Conservation (phyloP, 2,888 invertebrate species). For the Meiosimyza decipiens region DNA sequence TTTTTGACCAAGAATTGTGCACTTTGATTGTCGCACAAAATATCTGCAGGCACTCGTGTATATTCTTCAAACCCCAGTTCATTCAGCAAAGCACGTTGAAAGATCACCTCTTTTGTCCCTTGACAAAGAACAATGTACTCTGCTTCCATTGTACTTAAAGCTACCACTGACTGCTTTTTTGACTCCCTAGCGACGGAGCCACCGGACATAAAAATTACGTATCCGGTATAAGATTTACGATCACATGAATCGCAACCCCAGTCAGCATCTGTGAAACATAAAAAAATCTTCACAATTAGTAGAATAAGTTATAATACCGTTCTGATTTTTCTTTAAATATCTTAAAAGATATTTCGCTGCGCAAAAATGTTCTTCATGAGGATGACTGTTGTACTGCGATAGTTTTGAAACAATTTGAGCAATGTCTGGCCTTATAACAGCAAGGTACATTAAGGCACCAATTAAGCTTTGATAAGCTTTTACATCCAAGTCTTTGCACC, state of each 20-base stretch:
- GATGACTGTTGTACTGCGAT: slow-evolving; percentile 35
- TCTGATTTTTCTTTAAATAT: slow-evolving; percentile 37
- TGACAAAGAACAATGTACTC: slow-evolving; percentile 45
- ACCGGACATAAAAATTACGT: slow-evolving; percentile 36
- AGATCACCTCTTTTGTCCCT: slow-evolving; percentile 39
- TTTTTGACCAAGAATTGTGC: slow-evolving; percentile 37
- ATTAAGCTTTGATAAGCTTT: slow-evolving; percentile 37
- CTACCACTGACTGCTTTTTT: slow-evolving; percentile 38
- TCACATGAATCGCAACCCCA: slow-evolving; percentile 41
- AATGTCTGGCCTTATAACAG: slow-evolving; percentile 37
- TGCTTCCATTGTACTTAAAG: slow-evolving; percentile 42
- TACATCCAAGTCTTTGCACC: background rate
- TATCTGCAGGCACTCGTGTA: background rate
- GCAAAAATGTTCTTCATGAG: slow-evolving; percentile 37
- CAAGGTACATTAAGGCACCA: slow-evolving; percentile 35
- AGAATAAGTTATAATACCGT: slow-evolving; percentile 30
- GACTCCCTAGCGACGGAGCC: slow-evolving; percentile 43
- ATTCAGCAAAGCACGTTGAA: slow-evolving; percentile 37
- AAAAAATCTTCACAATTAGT: slow-evolving; percentile 26
- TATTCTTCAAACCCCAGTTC: slow-evolving; percentile 37
- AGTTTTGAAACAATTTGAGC: slow-evolving; percentile 35
- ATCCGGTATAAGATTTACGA: slow-evolving; percentile 40
- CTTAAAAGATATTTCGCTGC: slow-evolving; percentile 40
- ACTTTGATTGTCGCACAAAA: slow-evolving; percentile 39
- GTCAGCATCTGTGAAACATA: slow-evolving; percentile 45